Evolutionary conservation across 2,113 vertebrate species (phyloP), one percentile per base, ranked within the genome.

Genomic region (Athene cunicularia): DNA sequence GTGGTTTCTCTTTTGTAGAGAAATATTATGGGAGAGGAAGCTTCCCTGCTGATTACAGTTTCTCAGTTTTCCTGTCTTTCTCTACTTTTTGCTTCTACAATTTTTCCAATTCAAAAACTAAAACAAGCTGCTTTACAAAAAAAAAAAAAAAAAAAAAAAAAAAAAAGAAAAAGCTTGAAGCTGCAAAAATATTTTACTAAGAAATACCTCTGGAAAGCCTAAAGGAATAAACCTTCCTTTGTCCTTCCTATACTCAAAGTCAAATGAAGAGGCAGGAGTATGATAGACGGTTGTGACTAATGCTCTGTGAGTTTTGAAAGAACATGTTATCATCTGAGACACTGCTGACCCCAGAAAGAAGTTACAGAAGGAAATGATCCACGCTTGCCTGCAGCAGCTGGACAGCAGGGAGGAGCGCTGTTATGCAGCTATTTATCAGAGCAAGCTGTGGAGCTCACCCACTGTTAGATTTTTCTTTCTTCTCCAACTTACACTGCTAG

Each of bases 1-100:
- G 77, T 89, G 30, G 91, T 96, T 96, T 96, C 60, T 85, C 49
- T 94, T 91, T 80, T 75, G 49, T 60, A 89, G 39, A 75, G 64
- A 84, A 84, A 87, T 87, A 84, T 86, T 94, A 20, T 60, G 37
- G 52, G 80, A 92, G 56, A 89, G 67, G 80, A 95, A 92, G 53
- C 18, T 91, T 91, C 64, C 81, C 60, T 82, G 73, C 58, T 79
- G 84, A 73, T 76, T 93, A 14, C 27, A n/a, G 24, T 91, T 85
- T 39, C 32, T 93, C 55, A 37, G 28, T 49, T 93, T 93, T 96
- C 81, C 74, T 87, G 27, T 60, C 64, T 93, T 91, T 91, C 84
- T 85, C 70, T 12, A 63, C 6, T 52, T 84, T 47, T 86, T 80
- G 3, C 41, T 76, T 66, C 59, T 49, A n/a, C 12, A 56, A 8